Conservation (phyloP, 2,888 invertebrate genomes). For the Neoitamus cyanurus region DNA sequence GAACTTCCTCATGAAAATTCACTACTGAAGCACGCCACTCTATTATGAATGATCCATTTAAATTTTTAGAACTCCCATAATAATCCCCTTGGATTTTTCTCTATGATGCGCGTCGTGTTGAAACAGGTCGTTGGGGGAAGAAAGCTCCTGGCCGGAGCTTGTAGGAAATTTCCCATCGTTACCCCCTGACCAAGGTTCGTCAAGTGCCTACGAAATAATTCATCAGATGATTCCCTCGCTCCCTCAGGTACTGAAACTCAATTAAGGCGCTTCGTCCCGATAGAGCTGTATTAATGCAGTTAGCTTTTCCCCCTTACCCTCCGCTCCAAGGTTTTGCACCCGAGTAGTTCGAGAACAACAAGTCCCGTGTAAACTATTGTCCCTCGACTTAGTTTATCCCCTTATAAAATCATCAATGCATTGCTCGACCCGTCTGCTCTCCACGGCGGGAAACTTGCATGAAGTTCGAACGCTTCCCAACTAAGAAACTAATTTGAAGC, state of each 20-base stretch:
- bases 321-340: not conserved
- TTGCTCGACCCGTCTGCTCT: not conserved
- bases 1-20: not conserved
- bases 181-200: not conserved
- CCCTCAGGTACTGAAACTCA: not conserved
- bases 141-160: not conserved
- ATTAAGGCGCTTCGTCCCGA: not conserved
- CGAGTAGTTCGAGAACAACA: not conserved
- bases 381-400: not conserved
- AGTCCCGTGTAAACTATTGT: not conserved
- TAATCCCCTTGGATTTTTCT: not conserved
- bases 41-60: slow-evolving; percentile 1
- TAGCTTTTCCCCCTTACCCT: not conserved
- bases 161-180: not conserved
- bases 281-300: not conserved
- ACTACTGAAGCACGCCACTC: not conserved
- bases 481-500: not conserved
- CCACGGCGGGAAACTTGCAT: not conserved
- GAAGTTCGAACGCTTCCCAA: not conserved
- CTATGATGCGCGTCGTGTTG: not conserved
- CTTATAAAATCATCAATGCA: not conserved
- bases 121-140: not conserved
- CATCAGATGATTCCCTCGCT: not conserved
- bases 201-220: not conserved
- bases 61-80: not conserved